These are phyloP conservation scores for Axinella damicornis DNA, from an alignment of 37 sponge, comb jelly and placozoan species.

Conservation along the genomic window DNA sequence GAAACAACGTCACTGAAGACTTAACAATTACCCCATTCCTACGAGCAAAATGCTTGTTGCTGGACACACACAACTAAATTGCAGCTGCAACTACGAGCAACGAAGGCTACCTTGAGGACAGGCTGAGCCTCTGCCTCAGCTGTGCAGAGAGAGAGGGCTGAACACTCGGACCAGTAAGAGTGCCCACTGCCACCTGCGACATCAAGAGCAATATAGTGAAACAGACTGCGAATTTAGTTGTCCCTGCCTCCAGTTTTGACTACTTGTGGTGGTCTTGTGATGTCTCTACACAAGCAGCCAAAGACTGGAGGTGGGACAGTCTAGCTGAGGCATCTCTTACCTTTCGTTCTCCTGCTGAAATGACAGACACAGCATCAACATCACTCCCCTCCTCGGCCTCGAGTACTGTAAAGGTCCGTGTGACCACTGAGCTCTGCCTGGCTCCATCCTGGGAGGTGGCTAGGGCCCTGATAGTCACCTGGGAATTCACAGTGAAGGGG, in stretches of 20 bases:
- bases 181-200: background rate
- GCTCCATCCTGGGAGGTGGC: slow-evolving; percentile 38
- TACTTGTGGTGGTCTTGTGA: too few species aligned
- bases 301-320: too few species aligned
- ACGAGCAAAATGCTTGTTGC: too few species aligned
- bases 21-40: too few species aligned
- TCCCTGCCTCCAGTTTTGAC: too few species aligned
- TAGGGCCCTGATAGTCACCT: slow-evolving; percentile 55
- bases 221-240: too few species aligned
- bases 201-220: background rate
- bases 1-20: too few species aligned
- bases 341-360: background rate
- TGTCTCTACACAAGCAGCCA: too few species aligned
- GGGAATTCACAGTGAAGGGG: background rate
- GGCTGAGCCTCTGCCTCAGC: slow-evolving; percentile 16
- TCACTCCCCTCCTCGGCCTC: slow-evolving; percentile 21
- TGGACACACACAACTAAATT: too few species aligned
- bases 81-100: too few species aligned
- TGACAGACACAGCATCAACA: too few species aligned
- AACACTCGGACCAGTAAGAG: background rate
- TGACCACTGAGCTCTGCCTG: slow-evolving; percentile 67
- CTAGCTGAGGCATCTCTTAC: slow-evolving; percentile 13
- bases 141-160: slow-evolving; percentile 36
- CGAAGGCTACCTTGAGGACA: background rate
- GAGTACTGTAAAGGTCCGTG: slow-evolving; percentile 55